A percentile compares a stretch with the other conserved stretches of the same genome.
These are phyloP conservation scores for Crypturellus tataupa DNA, from an alignment of 2,797 vertebrate genomes.

Conservation along the genomic window DNA sequence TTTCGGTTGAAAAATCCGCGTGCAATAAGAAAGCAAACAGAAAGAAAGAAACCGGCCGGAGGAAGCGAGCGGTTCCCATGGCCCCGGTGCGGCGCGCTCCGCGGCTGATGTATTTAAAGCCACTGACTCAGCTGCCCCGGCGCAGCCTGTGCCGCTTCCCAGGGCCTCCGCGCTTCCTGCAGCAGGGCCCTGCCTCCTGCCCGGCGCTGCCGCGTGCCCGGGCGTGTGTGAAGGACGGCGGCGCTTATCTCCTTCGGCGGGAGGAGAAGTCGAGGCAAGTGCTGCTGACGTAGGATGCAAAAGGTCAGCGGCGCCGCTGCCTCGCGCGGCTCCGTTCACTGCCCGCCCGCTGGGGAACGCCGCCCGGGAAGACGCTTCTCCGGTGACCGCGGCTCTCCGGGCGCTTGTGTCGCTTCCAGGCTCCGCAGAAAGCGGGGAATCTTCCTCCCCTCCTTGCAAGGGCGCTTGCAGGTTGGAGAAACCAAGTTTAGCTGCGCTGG, in stretches of 20 bases:
- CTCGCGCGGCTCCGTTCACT: not conserved
- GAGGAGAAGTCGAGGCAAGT: not conserved
- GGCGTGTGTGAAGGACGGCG: not conserved
- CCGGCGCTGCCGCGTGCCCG: no score
- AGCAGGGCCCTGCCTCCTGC: not conserved
- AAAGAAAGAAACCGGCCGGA: not conserved
- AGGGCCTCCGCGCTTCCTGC: not conserved
- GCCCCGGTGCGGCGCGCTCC: not conserved
- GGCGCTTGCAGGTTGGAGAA: not conserved
- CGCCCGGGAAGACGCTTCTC: not conserved
- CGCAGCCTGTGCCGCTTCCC: no score
- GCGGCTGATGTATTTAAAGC: not conserved
- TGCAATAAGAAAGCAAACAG: not conserved
- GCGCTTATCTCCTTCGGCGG: not conserved
- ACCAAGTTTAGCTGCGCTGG: rapidly evolving
- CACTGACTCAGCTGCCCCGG: not conserved
- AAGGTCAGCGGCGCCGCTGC: not conserved
- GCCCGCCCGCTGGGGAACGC: not conserved
- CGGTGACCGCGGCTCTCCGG: rapidly evolving
- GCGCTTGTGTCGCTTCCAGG: rapidly evolving
- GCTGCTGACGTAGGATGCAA: not conserved
- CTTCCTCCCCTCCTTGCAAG: not conserved
- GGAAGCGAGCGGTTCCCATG: not conserved
- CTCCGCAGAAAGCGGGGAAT: not conserved
- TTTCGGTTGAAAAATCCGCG: not conserved